Conservation (phyloP, 2,113 vertebrate species). For the Amia ocellicauda region DNA sequence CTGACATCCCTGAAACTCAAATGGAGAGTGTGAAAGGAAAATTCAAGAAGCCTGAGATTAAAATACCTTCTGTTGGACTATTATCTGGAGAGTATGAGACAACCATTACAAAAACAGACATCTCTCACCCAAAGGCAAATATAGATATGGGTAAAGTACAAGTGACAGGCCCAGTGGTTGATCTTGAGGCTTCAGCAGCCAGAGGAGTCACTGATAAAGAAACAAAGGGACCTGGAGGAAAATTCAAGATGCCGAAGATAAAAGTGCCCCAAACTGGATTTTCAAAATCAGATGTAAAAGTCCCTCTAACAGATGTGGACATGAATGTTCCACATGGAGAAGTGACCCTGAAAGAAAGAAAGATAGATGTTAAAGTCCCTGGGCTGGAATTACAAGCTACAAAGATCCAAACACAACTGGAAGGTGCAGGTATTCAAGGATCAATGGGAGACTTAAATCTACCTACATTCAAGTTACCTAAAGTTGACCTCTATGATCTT, state of each 20-base stretch:
- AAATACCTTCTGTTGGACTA: too few species aligned
- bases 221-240: not conserved
- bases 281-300: not conserved
- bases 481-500: too few species aligned
- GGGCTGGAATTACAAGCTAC: too few species aligned
- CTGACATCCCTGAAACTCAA: too few species aligned
- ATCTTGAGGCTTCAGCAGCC: too few species aligned
- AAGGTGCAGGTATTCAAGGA: not conserved
- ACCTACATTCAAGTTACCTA: constrained; percentile 42
- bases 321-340: not conserved
- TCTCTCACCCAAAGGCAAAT: too few species aligned
- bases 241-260: not conserved
- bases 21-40: too few species aligned
- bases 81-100: too few species aligned
- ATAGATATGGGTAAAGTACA: too few species aligned
- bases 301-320: not conserved
- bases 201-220: not conserved
- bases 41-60: constrained; percentile 27
- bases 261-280: not conserved
- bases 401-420: not conserved
- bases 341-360: not conserved
- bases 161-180: too few species aligned
- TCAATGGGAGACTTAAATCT: not conserved
- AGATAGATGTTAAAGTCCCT: not conserved
- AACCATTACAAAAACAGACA: too few species aligned